These are phyloP conservation scores for Lysandra coridon DNA, from an alignment of 2,888 invertebrate genomes.

Conservation along the genomic window DNA sequence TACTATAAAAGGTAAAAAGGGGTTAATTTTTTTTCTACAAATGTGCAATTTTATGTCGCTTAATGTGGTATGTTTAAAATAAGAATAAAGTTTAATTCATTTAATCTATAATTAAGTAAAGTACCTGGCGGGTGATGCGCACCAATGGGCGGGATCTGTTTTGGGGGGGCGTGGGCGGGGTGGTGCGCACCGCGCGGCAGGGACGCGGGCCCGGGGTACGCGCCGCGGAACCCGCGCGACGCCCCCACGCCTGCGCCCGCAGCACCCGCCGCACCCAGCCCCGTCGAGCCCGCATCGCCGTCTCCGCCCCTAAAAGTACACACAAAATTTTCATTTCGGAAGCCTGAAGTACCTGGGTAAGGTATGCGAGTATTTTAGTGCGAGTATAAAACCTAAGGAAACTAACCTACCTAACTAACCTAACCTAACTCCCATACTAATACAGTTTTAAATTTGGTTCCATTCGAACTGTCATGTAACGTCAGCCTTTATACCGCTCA, in stretches of 20 bases:
- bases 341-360: background rate
- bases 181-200: constrained; percentile 76
- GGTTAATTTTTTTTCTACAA: no score
- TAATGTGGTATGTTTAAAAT: no score
- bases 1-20: no score
- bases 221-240: constrained; percentile 48
- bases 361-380: no score
- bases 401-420: no score
- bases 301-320: constrained; percentile 42
- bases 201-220: constrained; percentile 63
- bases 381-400: no score
- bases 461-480: no score
- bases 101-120: background rate
- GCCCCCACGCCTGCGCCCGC: constrained; percentile 45
- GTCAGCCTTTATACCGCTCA: no score
- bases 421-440: no score
- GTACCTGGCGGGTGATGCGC: constrained; percentile 48
- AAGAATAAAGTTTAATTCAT: no score
- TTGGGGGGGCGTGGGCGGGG: constrained; percentile 48
- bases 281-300: constrained; percentile 44
- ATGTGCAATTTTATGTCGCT: no score
- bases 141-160: constrained; percentile 49
- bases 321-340: background rate
- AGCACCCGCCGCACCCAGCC: constrained; percentile 41
- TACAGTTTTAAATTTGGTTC: no score